phyloP scores from a whole-genome alignment of 2,888 invertebrate genomes.

The Lasioglossum figueresi region DNA sequence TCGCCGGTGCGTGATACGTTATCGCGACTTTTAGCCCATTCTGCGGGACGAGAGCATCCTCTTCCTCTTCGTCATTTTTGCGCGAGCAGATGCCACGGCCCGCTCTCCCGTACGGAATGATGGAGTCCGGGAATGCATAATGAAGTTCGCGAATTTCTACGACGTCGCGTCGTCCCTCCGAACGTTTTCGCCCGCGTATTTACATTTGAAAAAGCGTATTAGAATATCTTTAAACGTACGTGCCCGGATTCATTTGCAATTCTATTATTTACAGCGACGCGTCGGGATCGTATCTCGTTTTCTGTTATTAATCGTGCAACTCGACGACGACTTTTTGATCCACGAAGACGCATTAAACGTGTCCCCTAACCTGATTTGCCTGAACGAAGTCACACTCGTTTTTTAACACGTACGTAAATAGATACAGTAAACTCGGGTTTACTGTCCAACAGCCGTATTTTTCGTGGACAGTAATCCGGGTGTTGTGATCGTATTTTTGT shows the following conservation, averaged over 20 bases:
- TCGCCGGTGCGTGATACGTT: slow-evolving; percentile 12
- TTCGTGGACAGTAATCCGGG: no score
- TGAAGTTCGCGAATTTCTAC: slow-evolving; percentile 4
- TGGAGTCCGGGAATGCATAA: slow-evolving; percentile 9
- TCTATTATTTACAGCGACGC: neutral
- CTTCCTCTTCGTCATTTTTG: slow-evolving; percentile 6
- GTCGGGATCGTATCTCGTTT: neutral
- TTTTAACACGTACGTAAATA: no score
- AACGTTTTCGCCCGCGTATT: neutral
- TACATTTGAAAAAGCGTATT: neutral
- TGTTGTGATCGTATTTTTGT: no score
- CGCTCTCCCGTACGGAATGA: neutral
- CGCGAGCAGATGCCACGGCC: neutral
- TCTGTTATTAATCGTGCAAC: neutral
- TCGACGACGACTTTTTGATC: no score
- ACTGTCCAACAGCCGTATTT: no score
- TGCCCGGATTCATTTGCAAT: neutral
- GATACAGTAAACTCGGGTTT: no score
- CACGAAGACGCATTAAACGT: no score
- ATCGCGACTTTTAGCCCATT: slow-evolving; percentile 6
- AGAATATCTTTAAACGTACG: neutral
- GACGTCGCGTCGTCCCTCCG: neutral
- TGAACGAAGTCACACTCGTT: no score
- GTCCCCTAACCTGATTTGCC: no score
- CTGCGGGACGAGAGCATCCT: neutral